Percentiles rank a stretch among this genome's conserved stretches.
These are phyloP conservation scores for Drosophila colorata DNA, from an alignment of 2,888 invertebrate genomes.

Conservation along the genomic window DNA sequence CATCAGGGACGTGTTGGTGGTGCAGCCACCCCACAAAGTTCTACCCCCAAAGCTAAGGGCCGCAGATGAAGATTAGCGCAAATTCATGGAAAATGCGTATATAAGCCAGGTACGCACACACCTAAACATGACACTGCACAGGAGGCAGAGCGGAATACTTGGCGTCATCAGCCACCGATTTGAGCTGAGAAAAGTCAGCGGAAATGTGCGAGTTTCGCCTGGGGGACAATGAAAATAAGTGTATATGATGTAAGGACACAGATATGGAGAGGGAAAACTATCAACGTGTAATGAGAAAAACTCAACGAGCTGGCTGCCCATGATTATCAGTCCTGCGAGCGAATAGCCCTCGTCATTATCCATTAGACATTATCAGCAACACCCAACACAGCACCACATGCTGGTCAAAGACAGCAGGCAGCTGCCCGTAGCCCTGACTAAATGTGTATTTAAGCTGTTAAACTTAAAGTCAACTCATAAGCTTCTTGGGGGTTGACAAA, in stretches of 20 bases:
- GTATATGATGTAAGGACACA: conserved; percentile 7
- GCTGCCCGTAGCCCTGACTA: conserved; percentile 31
- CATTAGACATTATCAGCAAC: conserved; percentile 45
- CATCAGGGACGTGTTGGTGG: conserved; percentile 34
- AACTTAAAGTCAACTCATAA: conserved; percentile 74
- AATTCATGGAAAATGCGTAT: conserved; percentile 16
- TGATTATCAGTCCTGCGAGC: conserved; percentile 60
- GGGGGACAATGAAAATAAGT: conserved; percentile 65
- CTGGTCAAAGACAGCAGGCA: conserved; percentile 44
- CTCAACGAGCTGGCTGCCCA: conserved; percentile 51
- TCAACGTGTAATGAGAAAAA: conserved; percentile 75
- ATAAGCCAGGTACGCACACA: conserved; percentile 11
- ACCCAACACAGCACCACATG: conserved; percentile 40
- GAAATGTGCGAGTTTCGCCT: conserved; percentile 67
- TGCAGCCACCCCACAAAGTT: background rate
- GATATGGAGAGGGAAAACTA: conserved; percentile 36
- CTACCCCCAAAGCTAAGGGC: conserved; percentile 11
- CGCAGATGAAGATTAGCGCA: conserved; percentile 54
- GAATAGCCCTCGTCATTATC: conserved; percentile 51
- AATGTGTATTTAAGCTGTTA: conserved; percentile 67
- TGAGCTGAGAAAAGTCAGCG: conserved; percentile 42
- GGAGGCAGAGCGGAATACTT: conserved; percentile 39
- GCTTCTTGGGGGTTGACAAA: conserved; percentile 38
- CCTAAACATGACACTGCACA: conserved; percentile 14
- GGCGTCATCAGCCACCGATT: conserved; percentile 45